Evolutionary conservation across 2,797 vertebrate genomes (phyloP), one percentile per base, ranked within the genome.

Genomic region (Nannoperca obscura): DNA sequence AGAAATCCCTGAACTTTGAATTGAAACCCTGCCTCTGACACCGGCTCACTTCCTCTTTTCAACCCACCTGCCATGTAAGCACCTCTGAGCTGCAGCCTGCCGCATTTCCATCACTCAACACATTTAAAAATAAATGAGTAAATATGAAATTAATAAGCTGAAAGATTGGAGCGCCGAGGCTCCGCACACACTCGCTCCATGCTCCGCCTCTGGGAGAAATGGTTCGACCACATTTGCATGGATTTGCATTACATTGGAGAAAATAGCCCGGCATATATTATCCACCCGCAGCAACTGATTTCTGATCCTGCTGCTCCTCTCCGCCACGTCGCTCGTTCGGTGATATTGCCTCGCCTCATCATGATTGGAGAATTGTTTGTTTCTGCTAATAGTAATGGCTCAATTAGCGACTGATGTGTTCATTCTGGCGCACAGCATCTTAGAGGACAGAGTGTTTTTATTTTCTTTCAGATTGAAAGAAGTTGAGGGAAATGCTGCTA

Each of bases 131-230:
- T 92, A 94, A 93, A 93, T 93, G 89, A 93, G 90, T 93, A 93
- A 94, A 95, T 95, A 94, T 87, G 91, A 94, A 94, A 93, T 94
- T 88, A 95, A 94, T 93, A 91, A 91, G 88, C 85, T 88, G 87
- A 85, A 88, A 88, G 89, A 93, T 89, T 91, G 86, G 47, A 83
- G 88, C 34, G 54, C 64, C 12, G 38, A 74, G 85, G 75, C 84
- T 78, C 75, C 44, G 84, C 75, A 32, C 80, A 74, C 81, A 74
- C 82, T n/a, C 78, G 19, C 62, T 14, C 76, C 46, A 52, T 9
- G 74, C 62, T 19, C 63, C 46, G 79, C 87, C 83, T 80, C 85
- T 69, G 86, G 91, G 84, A 89, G 80, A 87, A 80, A 88, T 20
- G 78, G 66, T 85, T 91, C 75, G 74, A 83, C 83, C 71, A 3